Conservation (phyloP, 2,113 vertebrate species). For the Brachypodius melanocephalos region DNA sequence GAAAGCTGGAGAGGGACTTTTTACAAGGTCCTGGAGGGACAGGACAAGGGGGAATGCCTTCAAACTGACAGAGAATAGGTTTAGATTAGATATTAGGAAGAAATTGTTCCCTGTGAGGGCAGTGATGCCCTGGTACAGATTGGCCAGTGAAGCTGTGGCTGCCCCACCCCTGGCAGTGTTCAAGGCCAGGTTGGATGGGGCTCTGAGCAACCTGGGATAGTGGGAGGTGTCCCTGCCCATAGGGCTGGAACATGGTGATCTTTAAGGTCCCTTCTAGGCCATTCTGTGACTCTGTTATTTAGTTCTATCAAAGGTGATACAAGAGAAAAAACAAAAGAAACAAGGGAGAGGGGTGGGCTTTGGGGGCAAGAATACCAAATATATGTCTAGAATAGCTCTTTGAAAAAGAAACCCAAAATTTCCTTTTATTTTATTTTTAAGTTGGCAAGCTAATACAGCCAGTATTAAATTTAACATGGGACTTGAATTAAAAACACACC, state of each 20-base stretch:
- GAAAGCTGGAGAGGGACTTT: not conserved
- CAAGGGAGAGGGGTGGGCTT: not conserved
- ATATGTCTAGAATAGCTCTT: not conserved
- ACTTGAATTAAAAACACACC: not conserved
- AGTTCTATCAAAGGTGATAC: not conserved
- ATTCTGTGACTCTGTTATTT: not conserved
- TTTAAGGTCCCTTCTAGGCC: not conserved
- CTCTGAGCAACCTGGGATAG: not conserved
- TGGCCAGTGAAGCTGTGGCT: not conserved
- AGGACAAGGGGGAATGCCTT: not conserved
- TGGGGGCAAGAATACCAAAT: not conserved
- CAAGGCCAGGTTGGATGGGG: not conserved
- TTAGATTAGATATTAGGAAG: not conserved
- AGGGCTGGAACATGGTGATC: not conserved
- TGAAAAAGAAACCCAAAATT: not conserved
- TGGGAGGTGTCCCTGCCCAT: not conserved
- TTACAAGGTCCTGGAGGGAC: not conserved
- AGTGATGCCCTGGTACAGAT: fast-evolving
- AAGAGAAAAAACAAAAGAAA: not conserved
- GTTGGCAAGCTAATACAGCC: not conserved
- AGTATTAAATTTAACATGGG: not conserved
- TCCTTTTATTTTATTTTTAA: not conserved
- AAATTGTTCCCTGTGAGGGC: not conserved
- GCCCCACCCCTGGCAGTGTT: too few species aligned
- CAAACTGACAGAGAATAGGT: not conserved